Base-by-base conservation (phyloP, 2,113 vertebrate genomes). In the Tachycineta bicolor region DNA sequence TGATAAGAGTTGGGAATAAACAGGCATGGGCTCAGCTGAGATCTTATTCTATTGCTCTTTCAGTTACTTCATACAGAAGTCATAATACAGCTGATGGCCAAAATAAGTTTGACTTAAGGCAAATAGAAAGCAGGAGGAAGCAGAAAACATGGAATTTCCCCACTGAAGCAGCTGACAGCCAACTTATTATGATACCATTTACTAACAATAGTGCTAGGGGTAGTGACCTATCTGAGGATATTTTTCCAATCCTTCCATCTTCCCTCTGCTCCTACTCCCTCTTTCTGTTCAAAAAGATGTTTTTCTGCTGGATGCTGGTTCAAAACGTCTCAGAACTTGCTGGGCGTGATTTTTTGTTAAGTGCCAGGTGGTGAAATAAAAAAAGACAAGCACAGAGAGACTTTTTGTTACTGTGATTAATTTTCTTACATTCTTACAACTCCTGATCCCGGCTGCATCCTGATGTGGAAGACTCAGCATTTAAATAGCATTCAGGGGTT, bases 381-480 rank as follows among this genome's bases (percentile, higher is more conserved):
- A 83, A 95, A 97, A 96, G 91, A 93, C 77, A 94, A 91, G 89
- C 26, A 49, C 87, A 91, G 78, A 91, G 96, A 97, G 94, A 96
- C 91, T 84, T 97, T 97, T 87, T 95, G 93, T 92, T 96, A 43
- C 83, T 29, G 26, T 94, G 94, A 96, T 95, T 96, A 96, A 97
- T 96, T 96, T 95, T 95, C 93, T n/a, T n/a, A 77, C 52, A 14
- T 87, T 95, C 87, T 93, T 62, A 43, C 60, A 37, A 21, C 58
- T 95, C 82, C 85, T 83, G 91, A 90, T 92, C 44, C 33, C 2
- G 56, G 64, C 87, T 37, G 88, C 91, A 87, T 94, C 93, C 91
- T 31, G 79, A 95, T 64, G 64, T 53, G 71, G 90, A 94, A 79
- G 63, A 92, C 91, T 81, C 84, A 82, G 65, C 41, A 86, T 94